Base-by-base conservation (phyloP, 2,797 vertebrate species). In the Hephaestus fuliginosus region DNA sequence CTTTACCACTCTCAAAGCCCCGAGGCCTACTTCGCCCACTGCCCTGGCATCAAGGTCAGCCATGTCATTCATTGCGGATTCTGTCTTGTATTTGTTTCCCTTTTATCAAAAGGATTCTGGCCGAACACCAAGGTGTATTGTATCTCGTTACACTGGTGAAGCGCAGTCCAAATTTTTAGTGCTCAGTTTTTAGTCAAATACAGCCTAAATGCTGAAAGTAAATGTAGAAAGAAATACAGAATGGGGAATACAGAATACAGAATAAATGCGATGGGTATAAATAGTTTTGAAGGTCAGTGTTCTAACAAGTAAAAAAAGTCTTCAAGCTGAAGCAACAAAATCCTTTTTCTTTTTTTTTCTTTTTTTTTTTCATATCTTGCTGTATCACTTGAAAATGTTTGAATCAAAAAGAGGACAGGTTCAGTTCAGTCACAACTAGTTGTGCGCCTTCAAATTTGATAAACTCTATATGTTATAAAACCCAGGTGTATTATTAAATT, bases 1-100 rank as follows among this genome's bases (percentile, higher is more conserved):
- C 95, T 99, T 0, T 99, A 99, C 91, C 98, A 99, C 91, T 99
- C 98, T 67, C 98, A 99, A 88, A 97, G 97, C 92, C 98, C 98
- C 0, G 98, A 99, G 91, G 98, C 98, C 15, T 99, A 98, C 94
- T 99, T 99, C 79, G 97, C 96, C 53, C 98, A 99, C 79, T 97
- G 96, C 83, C 96, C 98, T 8, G 98, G 98, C 82, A 94, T 99
- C 92, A 99, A 99, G 98, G 98, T 99, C 88, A 58, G 76, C 20
- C 44, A 2, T 14, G 17, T 36, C 22, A 3, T 14, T 78, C 41
- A 44, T 41, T 55, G 4, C 49, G 61, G 12, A 66, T 39, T 55
- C 33, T 53, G 14, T 56, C 10, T 28, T 22, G 5, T 18, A 4
- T 77, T 53, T 70, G 11, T 60, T 22, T 67, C 3, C 12, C 9